Percentiles rank a stretch among this genome's conserved stretches.
These are phyloP conservation scores for Hemichromis elongatus DNA, from an alignment of 2,113 vertebrate genomes.

Conservation along the genomic window DNA sequence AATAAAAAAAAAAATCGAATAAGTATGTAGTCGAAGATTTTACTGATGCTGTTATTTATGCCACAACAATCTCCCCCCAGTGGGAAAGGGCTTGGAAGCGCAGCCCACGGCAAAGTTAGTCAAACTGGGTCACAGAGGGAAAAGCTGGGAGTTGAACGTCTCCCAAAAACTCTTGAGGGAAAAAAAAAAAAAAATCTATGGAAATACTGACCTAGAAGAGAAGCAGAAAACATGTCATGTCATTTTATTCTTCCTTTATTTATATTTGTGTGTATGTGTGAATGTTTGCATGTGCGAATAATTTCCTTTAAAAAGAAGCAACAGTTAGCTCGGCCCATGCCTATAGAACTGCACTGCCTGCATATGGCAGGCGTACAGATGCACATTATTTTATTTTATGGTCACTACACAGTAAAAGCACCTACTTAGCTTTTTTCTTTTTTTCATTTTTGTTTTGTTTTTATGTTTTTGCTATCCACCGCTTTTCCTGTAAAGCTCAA, in stretches of 20 bases:
- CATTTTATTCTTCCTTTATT: background rate
- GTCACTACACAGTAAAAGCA: background rate
- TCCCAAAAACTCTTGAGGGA: constrained; percentile 13
- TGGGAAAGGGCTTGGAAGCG: constrained; percentile 34
- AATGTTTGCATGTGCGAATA: background rate
- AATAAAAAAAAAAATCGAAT: background rate
- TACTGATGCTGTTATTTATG: constrained; percentile 29
- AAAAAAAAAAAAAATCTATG: background rate
- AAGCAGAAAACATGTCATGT: background rate
- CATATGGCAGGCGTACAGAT: background rate
- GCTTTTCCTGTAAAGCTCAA: background rate
- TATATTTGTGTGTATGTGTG: background rate
- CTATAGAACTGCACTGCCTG: background rate
- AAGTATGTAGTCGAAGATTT: background rate
- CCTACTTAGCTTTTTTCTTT: background rate
- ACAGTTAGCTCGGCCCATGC: background rate
- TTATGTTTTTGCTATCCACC: background rate
- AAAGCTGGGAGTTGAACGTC: constrained; percentile 19
- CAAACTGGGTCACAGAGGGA: constrained; percentile 62
- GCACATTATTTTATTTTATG: background rate
- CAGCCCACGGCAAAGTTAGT: constrained; percentile 52
- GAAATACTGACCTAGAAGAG: constrained; percentile 28
- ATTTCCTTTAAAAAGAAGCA: background rate
- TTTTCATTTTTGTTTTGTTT: background rate
- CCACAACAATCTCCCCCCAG: constrained; percentile 4